Percentiles rank a stretch among this genome's conserved stretches.
Evolutionary conservation across 2,797 vertebrate species (phyloP).

Genomic region (Gorsachius magnificus): DNA sequence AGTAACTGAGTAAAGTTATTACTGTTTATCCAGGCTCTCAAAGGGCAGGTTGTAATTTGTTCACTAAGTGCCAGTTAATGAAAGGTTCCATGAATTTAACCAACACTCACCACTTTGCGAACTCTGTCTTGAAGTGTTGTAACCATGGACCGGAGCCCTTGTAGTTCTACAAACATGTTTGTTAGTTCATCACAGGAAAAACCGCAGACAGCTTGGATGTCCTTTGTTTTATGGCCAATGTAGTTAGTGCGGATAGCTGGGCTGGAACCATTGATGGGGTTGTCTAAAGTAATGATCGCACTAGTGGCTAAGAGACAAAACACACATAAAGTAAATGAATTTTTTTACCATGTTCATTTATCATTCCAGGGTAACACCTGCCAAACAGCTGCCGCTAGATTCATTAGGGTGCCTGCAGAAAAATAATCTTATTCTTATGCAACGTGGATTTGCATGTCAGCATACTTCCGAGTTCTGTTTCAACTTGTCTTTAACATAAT

Average conservation of each 20-base stretch:
- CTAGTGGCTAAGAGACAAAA: conserved; percentile 74
- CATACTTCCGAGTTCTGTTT: conserved; percentile 22
- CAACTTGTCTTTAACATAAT: neutral
- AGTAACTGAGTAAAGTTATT: neutral
- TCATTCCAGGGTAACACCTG: conserved; percentile 30
- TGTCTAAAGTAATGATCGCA: conserved; percentile 88
- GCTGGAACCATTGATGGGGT: conserved; percentile 92
- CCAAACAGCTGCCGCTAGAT: conserved; percentile 43
- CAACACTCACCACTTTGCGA: conserved; percentile 88
- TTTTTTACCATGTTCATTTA: neutral
- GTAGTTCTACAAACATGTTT: conserved; percentile 91
- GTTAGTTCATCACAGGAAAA: conserved; percentile 93
- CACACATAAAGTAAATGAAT: neutral
- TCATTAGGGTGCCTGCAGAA: conserved; percentile 24
- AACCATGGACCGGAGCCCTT: conserved; percentile 89
- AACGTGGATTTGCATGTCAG: neutral
- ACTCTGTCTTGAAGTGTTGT: conserved; percentile 88
- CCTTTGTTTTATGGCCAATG: conserved; percentile 94
- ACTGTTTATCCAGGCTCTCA: neutral
- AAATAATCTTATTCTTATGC: conserved; percentile 45
- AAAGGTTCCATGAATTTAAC: neutral
- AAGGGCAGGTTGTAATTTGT: neutral
- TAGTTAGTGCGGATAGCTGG: conserved; percentile 94
- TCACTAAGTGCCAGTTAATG: neutral
- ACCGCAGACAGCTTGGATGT: conserved; percentile 90